Evolutionary conservation across 2,797 vertebrate species (phyloP).

Genomic region (Sebastes alutus): DNA sequence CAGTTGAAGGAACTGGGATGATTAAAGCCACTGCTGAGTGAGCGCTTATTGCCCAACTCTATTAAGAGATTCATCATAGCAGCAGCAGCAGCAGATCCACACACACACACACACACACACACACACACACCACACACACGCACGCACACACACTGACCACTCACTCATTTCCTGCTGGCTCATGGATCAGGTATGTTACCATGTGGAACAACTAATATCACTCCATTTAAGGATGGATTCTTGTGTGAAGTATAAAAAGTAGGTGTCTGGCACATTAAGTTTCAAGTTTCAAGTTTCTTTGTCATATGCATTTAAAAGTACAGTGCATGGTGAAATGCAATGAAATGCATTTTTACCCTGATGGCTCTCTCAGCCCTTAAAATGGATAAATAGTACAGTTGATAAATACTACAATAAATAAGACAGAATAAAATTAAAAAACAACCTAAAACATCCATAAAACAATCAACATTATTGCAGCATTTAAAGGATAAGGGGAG

Average conservation of each 20-base stretch:
- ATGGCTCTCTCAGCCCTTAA: too few species aligned
- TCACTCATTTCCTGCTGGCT: constrained; percentile 48
- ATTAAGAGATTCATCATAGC: constrained; percentile 61
- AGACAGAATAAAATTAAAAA: too few species aligned
- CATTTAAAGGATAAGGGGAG: not conserved
- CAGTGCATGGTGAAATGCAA: too few species aligned
- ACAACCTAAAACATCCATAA: too few species aligned
- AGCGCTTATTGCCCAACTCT: constrained; percentile 54
- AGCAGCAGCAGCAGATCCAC: constrained; percentile 47
- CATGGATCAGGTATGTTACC: constrained; percentile 41
- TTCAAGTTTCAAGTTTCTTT: too few species aligned
- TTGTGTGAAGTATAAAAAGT: not conserved
- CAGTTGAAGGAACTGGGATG: constrained; percentile 55
- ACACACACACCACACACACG: constrained; percentile 2
- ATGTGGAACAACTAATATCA: not conserved
- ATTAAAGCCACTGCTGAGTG: constrained; percentile 69
- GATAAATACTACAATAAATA: too few species aligned
- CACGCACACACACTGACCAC: not conserved
- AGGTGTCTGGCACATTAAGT: not conserved
- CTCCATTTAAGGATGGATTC: not conserved
- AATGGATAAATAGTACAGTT: too few species aligned
- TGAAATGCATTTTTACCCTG: too few species aligned
- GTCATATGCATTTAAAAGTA: too few species aligned
- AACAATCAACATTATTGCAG: not conserved
- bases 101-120: not conserved